Conservation (phyloP, 2,113 vertebrate species). For the Bubo scandiacus region DNA sequence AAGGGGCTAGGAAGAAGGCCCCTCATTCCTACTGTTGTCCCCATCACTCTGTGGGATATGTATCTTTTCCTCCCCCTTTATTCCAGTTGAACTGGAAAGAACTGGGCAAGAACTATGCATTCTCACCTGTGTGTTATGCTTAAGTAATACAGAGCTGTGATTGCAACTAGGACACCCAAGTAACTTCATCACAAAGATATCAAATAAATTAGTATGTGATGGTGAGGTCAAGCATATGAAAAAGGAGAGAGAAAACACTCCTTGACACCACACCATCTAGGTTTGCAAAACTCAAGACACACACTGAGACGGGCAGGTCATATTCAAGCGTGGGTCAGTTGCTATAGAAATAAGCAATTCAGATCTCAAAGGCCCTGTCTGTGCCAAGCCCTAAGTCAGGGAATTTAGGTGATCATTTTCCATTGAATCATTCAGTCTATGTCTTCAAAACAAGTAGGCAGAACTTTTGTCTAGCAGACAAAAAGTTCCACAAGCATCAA, state of each 20-base stretch:
- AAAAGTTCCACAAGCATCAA: background rate
- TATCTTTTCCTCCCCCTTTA: background rate
- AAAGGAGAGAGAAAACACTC: background rate
- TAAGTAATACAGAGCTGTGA: background rate
- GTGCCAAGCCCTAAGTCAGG: background rate
- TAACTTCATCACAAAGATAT: background rate
- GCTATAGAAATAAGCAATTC: background rate
- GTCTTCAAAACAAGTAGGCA: background rate
- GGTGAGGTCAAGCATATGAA: background rate
- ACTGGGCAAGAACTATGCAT: background rate
- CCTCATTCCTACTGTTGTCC: accelerated
- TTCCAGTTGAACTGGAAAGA: background rate
- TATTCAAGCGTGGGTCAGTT: background rate
- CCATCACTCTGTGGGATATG: too few species aligned
- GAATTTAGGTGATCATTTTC: background rate
- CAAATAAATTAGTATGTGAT: background rate
- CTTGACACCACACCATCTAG: background rate
- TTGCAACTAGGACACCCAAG: background rate
- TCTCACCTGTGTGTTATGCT: background rate
- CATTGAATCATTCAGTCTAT: background rate
- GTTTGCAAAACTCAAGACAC: background rate
- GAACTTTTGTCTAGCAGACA: background rate
- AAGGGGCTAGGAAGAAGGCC: background rate
- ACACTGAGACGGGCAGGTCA: background rate
- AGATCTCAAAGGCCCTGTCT: background rate